Evolutionary conservation across 2,113 vertebrate species (phyloP).

Genomic region (Gadus chalcogrammus): DNA sequence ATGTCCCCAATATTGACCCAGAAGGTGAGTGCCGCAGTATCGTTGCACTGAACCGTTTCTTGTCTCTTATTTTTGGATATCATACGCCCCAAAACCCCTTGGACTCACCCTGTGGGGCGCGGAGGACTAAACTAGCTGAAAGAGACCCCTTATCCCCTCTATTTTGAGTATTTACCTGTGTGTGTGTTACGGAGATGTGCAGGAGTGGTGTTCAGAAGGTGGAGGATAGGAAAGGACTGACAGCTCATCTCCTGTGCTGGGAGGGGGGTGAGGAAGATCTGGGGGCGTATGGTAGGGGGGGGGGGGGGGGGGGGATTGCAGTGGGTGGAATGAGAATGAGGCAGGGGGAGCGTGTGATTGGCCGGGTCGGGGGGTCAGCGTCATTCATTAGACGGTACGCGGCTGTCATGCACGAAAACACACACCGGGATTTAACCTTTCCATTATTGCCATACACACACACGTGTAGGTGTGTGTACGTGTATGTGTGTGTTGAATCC

Average conservation of each 20-base stretch:
- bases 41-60: too few relatives aligned
- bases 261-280: conserved; percentile 17
- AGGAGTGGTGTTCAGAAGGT: too few relatives aligned
- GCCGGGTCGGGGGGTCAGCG: conserved; percentile 40
- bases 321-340: conserved; percentile 30
- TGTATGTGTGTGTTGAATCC: not conserved
- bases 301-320: too few relatives aligned
- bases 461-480: not conserved
- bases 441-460: conserved; percentile 11
- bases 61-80: not conserved
- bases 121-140: too few relatives aligned
- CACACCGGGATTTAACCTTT: conserved; percentile 24
- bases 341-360: conserved; percentile 40
- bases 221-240: not conserved
- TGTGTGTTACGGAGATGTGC: too few relatives aligned
- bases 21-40: conserved; percentile 74
- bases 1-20: conserved; percentile 70
- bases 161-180: too few relatives aligned
- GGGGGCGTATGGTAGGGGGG: conserved; percentile 5
- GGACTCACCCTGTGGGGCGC: too few relatives aligned
- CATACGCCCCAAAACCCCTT: too few relatives aligned
- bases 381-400: conserved; percentile 41
- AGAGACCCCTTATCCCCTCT: too few relatives aligned
- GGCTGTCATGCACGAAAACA: conserved; percentile 31
- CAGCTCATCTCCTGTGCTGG: conserved; percentile 4